Conservation (phyloP, 2,888 invertebrate genomes). For the Drosophila algonquin region DNA sequence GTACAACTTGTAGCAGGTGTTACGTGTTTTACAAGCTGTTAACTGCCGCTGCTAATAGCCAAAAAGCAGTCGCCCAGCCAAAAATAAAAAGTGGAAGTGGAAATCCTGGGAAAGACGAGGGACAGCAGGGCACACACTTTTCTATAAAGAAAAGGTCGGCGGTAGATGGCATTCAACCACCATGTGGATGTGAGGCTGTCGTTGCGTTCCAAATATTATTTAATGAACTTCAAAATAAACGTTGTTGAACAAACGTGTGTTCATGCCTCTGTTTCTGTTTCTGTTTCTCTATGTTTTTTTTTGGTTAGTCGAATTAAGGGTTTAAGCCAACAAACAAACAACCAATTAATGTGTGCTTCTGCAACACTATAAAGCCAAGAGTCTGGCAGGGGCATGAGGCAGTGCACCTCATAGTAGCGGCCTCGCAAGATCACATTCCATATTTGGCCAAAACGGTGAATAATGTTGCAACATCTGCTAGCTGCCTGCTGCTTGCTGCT, state of each 20-base stretch:
- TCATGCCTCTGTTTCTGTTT: conserved; percentile 31
- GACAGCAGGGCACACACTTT: neutral
- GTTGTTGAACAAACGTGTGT: neutral
- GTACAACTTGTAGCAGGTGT: conserved; percentile 68
- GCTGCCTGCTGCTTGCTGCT: neutral
- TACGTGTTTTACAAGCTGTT: conserved; percentile 76
- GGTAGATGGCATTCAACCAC: conserved; percentile 19
- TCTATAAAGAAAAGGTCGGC: neutral
- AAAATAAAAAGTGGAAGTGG: neutral
- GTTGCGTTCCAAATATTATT: conserved; percentile 52
- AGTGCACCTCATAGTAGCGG: neutral
- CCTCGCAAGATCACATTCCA: conserved; percentile 41
- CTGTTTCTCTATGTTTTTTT: conserved; percentile 14
- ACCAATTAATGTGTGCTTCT: conserved; percentile 34
- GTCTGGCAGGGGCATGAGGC: conserved; percentile 1
- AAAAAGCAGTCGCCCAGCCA: conserved; percentile 28
- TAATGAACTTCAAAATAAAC: conserved; percentile 48
- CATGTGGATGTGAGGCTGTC: conserved; percentile 14
- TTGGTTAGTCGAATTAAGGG: conserved; percentile 66
- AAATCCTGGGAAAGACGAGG: neutral
- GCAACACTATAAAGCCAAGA: conserved; percentile 8
- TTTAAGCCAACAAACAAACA: conserved; percentile 21
- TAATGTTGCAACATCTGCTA: conserved; percentile 16
- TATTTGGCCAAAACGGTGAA: conserved; percentile 23
- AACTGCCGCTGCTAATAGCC: conserved; percentile 71